Evolutionary conservation across 2,113 vertebrate species (phyloP), one percentile per base, ranked within the genome.

Genomic region (Oriolus oriolus): DNA sequence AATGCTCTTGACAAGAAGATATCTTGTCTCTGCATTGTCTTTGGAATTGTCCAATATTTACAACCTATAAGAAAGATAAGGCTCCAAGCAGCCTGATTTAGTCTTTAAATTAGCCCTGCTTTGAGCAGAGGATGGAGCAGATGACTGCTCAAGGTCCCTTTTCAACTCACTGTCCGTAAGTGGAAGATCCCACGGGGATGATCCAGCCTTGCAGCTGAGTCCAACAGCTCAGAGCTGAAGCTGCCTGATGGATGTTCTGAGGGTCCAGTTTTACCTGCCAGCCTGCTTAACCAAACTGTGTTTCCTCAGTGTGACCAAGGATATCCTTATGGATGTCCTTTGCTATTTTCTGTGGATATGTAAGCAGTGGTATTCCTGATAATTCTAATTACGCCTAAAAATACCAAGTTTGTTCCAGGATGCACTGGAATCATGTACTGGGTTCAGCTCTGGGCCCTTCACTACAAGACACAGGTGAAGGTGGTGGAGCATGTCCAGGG

Each of bases 371-470:
- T 33, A 19, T 23, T 82, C 31, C 42, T 42, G 33, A 20, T 76
- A 30, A 41, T 11, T 24, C 61, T 66, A 21, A 5, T 73, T 61
- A 49, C 4, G 7, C 47, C 41, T 57, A 37, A 82, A 94, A 87
- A 35, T 23, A n/a, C 0, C 5, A 5, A 6, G 1, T 73, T 80
- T n/a, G 10, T 63, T 53, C 39, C 2, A 2, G 42, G 65, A 13
- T 45, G 20, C 23, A 7, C 9, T 53, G 47, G n/a, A 68, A 31
- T 47, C 1, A 5, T 31, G 19, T 47, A 9, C 11, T 27, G 14
- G 8, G 24, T 31, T 53, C 47, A 23, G 9, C 42, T 19, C 52
- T 74, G 59, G 37, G 31, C 10, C 27, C 10, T 44, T 80, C 31
- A 8, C 35, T 44, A 9, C 21, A 53, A 13, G 24, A 23, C 13